Evolutionary conservation across 2,113 vertebrate genomes (phyloP).

Genomic region (Orientallactaga bullata): DNA sequence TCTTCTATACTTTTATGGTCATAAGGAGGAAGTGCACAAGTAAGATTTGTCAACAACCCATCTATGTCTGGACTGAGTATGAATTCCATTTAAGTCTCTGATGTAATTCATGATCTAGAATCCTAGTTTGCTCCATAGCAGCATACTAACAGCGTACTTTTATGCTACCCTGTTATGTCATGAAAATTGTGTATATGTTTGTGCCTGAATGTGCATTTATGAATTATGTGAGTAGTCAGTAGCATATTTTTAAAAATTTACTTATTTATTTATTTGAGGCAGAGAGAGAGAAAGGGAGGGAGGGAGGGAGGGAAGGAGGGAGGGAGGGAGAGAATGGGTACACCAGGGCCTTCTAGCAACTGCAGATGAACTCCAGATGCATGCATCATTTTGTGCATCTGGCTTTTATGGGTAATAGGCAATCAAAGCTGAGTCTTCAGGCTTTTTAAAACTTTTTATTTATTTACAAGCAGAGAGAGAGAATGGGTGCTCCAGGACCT

Average conservation of each 20-base stretch:
- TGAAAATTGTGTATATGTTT: neutral
- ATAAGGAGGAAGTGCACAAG: neutral
- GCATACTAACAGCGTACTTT: neutral
- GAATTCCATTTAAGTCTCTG: neutral
- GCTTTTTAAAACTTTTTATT: too few relatives aligned
- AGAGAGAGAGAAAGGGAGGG: too few relatives aligned
- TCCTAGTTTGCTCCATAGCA: neutral
- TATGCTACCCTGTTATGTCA: neutral
- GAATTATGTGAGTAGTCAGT: neutral
- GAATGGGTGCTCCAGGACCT: too few relatives aligned
- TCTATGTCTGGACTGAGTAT: neutral
- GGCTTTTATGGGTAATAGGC: too few relatives aligned
- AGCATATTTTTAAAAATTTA: neutral
- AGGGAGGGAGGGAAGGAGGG: too few relatives aligned
- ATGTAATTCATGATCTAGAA: neutral
- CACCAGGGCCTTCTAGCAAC: too few relatives aligned
- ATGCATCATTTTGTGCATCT: too few relatives aligned
- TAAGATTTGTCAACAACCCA: slow-evolving; percentile 43
- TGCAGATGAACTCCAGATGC: too few relatives aligned
- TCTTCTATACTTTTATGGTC: slow-evolving; percentile 26
- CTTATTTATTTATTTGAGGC: too few relatives aligned
- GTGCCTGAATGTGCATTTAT: neutral
- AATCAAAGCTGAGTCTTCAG: too few relatives aligned
- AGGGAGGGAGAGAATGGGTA: too few relatives aligned
- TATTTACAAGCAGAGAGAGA: too few relatives aligned